phyloP scores from a whole-genome alignment of 1,140 invertebrate genomes.

The Drosophila ironensis region DNA sequence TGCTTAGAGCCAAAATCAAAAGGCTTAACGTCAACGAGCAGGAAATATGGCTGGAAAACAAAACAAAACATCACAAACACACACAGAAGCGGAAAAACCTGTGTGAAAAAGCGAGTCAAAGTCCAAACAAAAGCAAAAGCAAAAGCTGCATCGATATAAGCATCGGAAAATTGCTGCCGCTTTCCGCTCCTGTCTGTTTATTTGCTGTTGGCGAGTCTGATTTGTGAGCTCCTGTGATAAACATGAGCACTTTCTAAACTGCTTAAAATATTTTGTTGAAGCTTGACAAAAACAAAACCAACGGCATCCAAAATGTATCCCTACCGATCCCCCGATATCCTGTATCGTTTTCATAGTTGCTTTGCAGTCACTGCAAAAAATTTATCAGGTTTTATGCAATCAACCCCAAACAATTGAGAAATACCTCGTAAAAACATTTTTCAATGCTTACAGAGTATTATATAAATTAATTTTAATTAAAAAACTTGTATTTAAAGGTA shows the following conservation, averaged over 20 bases:
- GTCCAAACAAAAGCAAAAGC: constrained; percentile 32
- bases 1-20: constrained; percentile 54
- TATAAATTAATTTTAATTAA: too few species aligned
- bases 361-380: too few species aligned
- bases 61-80: neutral
- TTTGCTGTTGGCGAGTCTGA: constrained; percentile 37
- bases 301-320: constrained; percentile 62
- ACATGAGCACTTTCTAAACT: constrained; percentile 67
- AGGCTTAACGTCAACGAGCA: constrained; percentile 37
- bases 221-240: constrained; percentile 52
- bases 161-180: neutral
- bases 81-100: neutral
- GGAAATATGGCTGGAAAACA: neutral
- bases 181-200: neutral
- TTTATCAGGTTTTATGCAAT: too few species aligned
- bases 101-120: neutral
- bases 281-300: constrained; percentile 64
- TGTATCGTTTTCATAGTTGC: neutral
- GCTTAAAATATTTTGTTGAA: constrained; percentile 76
- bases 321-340: neutral
- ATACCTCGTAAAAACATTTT: too few species aligned
- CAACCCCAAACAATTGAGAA: too few species aligned
- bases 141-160: constrained; percentile 35
- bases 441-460: too few species aligned
- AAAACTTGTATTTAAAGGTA: too few species aligned